Base-by-base conservation (phyloP, 2,888 invertebrate species). In the Drosophila anomelani region DNA sequence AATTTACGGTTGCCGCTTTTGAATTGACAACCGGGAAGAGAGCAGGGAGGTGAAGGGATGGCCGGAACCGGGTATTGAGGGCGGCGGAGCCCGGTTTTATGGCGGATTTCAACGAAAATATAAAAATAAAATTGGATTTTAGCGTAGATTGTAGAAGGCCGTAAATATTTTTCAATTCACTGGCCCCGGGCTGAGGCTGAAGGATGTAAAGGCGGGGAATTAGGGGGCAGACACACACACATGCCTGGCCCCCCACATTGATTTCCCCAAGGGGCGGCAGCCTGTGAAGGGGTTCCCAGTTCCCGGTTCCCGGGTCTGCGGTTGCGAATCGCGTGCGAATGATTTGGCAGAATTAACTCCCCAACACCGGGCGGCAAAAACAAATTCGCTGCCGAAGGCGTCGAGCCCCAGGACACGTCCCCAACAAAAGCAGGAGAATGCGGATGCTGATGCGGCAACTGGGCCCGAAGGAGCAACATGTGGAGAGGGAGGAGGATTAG, bases 121-220 rank as follows among this genome's bases (percentile, higher is more conserved):
- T 88, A 87, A 85, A 85, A 85, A 88, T 88, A 81, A 85, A 88
- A 85, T 85, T 85, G 88, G 85, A 85, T 85, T 85, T 88, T 81
- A 79, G 88, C 88, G 79, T 76, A 77, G 80, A 85, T 83, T 80
- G 79, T 80, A 74, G 81, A 88, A 78, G 75, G 77, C 87, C 84
- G 85, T 85, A 85, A 85, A 85, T 85, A 85, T 85, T 86, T 88
- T 88, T 88, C 88, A 88, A 86, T 88, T 86, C 87, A 76, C 75
- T 82, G 55, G 75, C 78, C 67, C 71, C 67, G 57, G 59, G 62
- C 64, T 68, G 47, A 3, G 29, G n/a, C 47, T 72, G 54, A 59
- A 55, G 56, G 60, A 20, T 20, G 55, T 39, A 41, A 39, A 32
- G 69, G 67, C 4, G 67, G 75, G 75, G 17, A n/a, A 1, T 29